Evolutionary conservation across 2,888 invertebrate genomes (phyloP), one percentile per base, ranked within the genome.

Genomic region (Fragum whitleyi): DNA sequence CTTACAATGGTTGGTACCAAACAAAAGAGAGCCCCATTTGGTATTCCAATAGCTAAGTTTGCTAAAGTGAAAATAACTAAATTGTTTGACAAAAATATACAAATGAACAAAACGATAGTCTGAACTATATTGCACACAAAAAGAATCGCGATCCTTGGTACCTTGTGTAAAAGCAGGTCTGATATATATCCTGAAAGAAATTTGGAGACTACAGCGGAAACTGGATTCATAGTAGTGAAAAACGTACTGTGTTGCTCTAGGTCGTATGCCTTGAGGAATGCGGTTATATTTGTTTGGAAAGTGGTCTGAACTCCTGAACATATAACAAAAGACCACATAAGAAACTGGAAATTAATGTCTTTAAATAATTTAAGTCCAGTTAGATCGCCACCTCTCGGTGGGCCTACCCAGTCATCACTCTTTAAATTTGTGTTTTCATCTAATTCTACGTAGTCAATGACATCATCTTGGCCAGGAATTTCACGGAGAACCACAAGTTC

Each of bases 1-100:
- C 90, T 90, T n/a, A 89, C 81, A 86, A 91, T 90, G 7, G 89
- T 90, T 1, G 91, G 91, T 0, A 90, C 90, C 23, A 91, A 71
- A 32, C 90, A 90, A 89, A 89, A 91, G n/a, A 89, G 84, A 16
- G 90, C 89, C 42, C 90, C 91, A 61, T 90, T 90, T 19, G 90
- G 85, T 61, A 90, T 86, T 3, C 91, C 90, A 2, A 90, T 85
- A 9, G 86, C 85, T 28, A 90, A 76, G 1, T 88, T 74, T 1
- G 87, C 82, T 1, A 89, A 29, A 6, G 89, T 74, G 23, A 91
- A 76, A 21, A 90, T 79, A 14, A 81, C 32, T 9, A 89, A 72
- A 57, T 82, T 78, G 73, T 90, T 85, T 5, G 87, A 88, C 23
- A 71, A 87, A 69, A 89, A 90, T 69, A 89, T 85, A 36, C 88